Conservation (phyloP, 2,797 vertebrate genomes). For the Sebastes hubbsi region DNA sequence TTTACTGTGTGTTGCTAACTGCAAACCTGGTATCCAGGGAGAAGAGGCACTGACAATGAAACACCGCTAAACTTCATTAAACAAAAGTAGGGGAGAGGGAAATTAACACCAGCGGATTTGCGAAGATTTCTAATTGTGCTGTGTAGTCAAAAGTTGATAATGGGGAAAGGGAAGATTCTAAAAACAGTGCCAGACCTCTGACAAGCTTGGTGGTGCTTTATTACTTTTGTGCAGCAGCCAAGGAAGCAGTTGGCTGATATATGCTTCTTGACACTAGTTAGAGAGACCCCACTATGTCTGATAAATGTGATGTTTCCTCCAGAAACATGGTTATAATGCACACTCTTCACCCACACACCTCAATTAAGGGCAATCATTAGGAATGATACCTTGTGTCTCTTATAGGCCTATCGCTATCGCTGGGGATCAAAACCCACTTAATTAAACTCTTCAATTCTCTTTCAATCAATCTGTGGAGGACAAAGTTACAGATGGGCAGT, state of each 20-base stretch:
- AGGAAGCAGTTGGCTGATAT: constrained; percentile 36
- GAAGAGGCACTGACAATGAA: constrained; percentile 1
- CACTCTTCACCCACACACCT: neutral
- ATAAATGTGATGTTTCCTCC: constrained; percentile 26
- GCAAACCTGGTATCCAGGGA: constrained; percentile 8
- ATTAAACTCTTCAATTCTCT: constrained; percentile 21
- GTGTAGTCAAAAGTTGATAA: constrained; percentile 13
- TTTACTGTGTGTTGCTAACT: neutral
- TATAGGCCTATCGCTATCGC: neutral
- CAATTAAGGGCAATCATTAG: constrained; percentile 18
- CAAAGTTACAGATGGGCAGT: constrained; percentile 10
- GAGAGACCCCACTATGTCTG: constrained; percentile 12
- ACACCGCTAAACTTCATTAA: neutral
- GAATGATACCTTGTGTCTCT: neutral
- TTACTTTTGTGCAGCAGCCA: constrained; percentile 20
- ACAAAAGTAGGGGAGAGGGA: neutral
- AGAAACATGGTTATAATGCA: neutral
- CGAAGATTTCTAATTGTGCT: constrained; percentile 24
- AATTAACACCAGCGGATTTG: neutral
- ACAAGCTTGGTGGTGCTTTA: constrained; percentile 16
- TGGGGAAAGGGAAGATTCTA: neutral
- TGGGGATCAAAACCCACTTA: constrained; percentile 26
- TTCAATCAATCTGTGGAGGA: neutral
- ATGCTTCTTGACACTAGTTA: constrained; percentile 31
- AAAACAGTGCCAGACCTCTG: constrained; percentile 25